These are phyloP conservation scores for Pseudomyrmex dendroicus DNA, from an alignment of 1,140 invertebrate genomes.

Conservation along the genomic window DNA sequence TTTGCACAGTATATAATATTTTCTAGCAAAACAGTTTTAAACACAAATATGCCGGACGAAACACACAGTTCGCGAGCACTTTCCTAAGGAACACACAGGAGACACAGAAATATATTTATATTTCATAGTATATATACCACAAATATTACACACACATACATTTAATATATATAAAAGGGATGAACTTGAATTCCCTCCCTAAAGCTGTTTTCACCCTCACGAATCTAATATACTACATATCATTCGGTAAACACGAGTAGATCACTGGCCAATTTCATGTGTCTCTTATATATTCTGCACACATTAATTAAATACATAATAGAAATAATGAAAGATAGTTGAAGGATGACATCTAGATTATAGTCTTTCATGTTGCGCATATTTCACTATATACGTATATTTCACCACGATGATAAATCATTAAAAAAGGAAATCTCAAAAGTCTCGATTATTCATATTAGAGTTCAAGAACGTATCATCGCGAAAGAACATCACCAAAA, in stretches of 20 bases:
- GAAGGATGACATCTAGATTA: too few species aligned
- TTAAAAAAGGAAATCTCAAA: background rate
- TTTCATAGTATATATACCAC: constrained; percentile 42
- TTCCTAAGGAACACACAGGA: constrained; percentile 9
- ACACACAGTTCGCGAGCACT: constrained; percentile 29
- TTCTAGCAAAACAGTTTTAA: background rate
- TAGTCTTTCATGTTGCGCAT: too few species aligned
- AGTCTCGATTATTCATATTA: background rate
- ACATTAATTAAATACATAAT: constrained; percentile 33
- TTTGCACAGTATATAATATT: constrained; percentile 1
- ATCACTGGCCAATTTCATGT: constrained; percentile 70
- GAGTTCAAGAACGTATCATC: background rate
- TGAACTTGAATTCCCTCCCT: constrained; percentile 43
- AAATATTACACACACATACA: constrained; percentile 42
- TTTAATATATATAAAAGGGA: constrained; percentile 33
- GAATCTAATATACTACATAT: constrained; percentile 67
- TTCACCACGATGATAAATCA: background rate
- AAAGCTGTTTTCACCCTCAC: constrained; percentile 43
- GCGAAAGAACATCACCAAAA: too few species aligned
- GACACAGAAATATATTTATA: constrained; percentile 58
- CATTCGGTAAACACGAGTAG: constrained; percentile 69
- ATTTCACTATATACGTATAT: too few species aligned
- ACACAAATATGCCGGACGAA: constrained; percentile 17
- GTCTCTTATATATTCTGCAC: constrained; percentile 50
- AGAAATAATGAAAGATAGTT: too few species aligned